A percentile compares a stretch with the other conserved stretches of the same genome.
These are phyloP conservation scores for Lapara coniferarum DNA, from an alignment of 2,888 invertebrate species.

Conservation along the genomic window DNA sequence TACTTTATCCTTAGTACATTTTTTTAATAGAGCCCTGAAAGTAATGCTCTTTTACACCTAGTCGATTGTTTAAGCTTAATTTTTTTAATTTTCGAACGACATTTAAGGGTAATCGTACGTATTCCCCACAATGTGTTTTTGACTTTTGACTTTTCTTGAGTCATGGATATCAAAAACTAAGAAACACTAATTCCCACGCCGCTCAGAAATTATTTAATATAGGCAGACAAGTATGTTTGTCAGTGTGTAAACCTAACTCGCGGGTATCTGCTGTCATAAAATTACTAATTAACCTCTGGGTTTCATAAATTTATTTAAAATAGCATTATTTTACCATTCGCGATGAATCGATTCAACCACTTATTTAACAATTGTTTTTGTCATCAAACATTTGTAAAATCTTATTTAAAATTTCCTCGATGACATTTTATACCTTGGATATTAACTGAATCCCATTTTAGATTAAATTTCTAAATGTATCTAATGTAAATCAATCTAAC, in stretches of 20 bases:
- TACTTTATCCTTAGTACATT: not conserved
- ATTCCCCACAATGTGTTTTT: no score
- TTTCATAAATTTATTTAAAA: not conserved
- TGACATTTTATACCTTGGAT: constrained; percentile 6
- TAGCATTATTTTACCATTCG: no score
- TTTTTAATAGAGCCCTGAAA: not conserved
- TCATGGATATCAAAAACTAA: no score
- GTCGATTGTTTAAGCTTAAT: constrained; percentile 13
- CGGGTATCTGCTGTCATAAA: no score
- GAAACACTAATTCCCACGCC: no score
- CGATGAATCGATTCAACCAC: no score
- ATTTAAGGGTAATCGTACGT: not conserved
- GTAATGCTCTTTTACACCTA: constrained; percentile 10
- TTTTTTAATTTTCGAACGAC: not conserved
- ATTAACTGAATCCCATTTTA: constrained; percentile 23
- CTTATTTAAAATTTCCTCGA: not conserved
- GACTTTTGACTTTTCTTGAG: no score
- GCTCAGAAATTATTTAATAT: no score
- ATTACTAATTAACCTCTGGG: no score
- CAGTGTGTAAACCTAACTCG: no score
- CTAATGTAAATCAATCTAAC: not conserved
- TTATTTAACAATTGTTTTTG: no score
- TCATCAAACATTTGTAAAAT: not conserved
- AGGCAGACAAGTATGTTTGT: no score
- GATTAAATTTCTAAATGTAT: not conserved